Evolutionary conservation across 2,113 vertebrate genomes (phyloP).

Genomic region (Sciurus niger): DNA sequence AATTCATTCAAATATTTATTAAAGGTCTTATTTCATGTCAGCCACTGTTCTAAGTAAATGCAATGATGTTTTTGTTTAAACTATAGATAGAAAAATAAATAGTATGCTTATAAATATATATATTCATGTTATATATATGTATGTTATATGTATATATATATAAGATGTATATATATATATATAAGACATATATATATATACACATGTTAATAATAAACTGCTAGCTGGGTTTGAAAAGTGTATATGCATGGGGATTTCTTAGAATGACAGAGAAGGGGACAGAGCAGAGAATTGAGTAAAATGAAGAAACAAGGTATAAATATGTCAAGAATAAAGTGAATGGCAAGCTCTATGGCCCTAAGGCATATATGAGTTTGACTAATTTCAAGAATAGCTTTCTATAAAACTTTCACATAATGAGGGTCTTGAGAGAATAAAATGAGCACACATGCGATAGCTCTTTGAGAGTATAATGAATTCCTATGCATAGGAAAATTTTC

Average conservation of each 20-base stretch:
- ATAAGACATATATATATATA: too few species aligned
- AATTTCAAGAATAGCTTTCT: not conserved
- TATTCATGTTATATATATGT: too few species aligned
- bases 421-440: constrained; percentile 14
- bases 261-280: not conserved
- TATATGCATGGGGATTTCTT: not conserved
- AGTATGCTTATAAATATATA: not conserved
- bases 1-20: not conserved
- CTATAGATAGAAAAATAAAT: not conserved
- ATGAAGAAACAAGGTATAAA: not conserved
- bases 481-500: not conserved
- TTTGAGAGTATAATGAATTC: not conserved
- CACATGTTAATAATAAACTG: not conserved
- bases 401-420: not conserved
- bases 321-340: not conserved
- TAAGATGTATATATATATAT: too few species aligned
- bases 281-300: not conserved
- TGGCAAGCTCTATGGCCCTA: not conserved
- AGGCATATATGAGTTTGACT: not conserved
- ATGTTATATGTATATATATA: too few species aligned
- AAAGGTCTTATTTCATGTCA: not conserved
- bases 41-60: not conserved
- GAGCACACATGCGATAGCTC: not conserved
- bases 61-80: not conserved
- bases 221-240: not conserved